These are phyloP conservation scores for Drosophila koepferae DNA, from an alignment of 2,888 invertebrate species.

Conservation along the genomic window DNA sequence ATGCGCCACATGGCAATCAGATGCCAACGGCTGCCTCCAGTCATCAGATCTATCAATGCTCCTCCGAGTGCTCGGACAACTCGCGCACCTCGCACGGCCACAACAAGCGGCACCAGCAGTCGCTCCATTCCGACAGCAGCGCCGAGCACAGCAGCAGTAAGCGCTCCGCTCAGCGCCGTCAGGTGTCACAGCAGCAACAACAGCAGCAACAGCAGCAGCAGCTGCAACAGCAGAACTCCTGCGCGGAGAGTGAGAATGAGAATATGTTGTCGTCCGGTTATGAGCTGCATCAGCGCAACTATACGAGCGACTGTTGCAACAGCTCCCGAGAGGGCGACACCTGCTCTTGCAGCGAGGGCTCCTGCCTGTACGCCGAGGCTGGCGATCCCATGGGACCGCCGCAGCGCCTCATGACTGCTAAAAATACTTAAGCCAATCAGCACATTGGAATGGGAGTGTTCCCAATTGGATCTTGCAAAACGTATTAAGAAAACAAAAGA, in stretches of 20 bases:
- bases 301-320: slow-evolving; percentile 85
- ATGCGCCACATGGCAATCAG: slow-evolving; percentile 59
- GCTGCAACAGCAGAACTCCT: slow-evolving; percentile 52
- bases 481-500: slow-evolving; percentile 45
- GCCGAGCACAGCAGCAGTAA: slow-evolving; percentile 78
- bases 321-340: slow-evolving; percentile 87
- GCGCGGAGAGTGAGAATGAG: slow-evolving; percentile 77
- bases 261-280: slow-evolving; percentile 69
- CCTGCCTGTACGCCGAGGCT: slow-evolving; percentile 88
- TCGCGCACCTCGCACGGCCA: slow-evolving; percentile 83
- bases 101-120: slow-evolving; percentile 61
- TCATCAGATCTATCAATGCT: slow-evolving; percentile 85
- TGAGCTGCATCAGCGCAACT: slow-evolving; percentile 70
- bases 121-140: slow-evolving; percentile 82
- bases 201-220: slow-evolving; percentile 39
- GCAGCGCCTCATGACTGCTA: slow-evolving; percentile 62
- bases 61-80: slow-evolving; percentile 85
- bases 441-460: slow-evolving; percentile 9
- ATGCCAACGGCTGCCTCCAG: slow-evolving; percentile 78
- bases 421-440: slow-evolving; percentile 63
- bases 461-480: slow-evolving; percentile 25
- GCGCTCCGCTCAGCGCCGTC: slow-evolving; percentile 54
- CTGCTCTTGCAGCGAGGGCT: slow-evolving; percentile 88
- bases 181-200: slow-evolving; percentile 52
- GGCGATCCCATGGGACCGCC: slow-evolving; percentile 83